phyloP scores from a whole-genome alignment of 1,140 invertebrate genomes.

The Lepidostoma basale region DNA sequence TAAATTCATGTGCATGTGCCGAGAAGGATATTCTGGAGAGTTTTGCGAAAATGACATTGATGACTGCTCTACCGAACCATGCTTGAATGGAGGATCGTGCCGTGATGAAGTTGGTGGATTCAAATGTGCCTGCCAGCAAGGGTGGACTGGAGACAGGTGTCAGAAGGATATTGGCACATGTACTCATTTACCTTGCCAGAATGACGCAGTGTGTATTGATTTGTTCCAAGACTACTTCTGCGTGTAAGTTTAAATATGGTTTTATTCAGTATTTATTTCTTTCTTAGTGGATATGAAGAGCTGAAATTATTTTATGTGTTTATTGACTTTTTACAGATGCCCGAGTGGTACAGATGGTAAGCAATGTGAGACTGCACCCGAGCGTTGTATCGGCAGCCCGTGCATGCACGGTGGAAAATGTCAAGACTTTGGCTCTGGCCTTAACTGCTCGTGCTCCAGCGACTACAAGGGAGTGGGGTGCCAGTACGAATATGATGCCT shows the following conservation, averaged over 20 bases:
- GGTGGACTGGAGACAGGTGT: conserved; percentile 90
- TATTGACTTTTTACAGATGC: conserved; percentile 62
- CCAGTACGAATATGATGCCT: conserved; percentile 93
- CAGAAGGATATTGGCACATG: conserved; percentile 89
- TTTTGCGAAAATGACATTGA: conserved; percentile 84
- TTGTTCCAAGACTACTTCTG: conserved; percentile 96
- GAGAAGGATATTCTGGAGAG: conserved; percentile 85
- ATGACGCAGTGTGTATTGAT: conserved; percentile 91
- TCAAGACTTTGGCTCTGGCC: conserved; percentile 91
- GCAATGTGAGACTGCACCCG: conserved; percentile 92
- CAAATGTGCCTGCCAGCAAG: conserved; percentile 81
- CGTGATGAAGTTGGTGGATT: conserved; percentile 84
- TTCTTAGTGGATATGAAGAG: background rate
- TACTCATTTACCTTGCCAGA: conserved; percentile 84
- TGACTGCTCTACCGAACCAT: conserved; percentile 87
- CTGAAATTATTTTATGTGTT: background rate
- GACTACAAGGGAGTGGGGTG: conserved; percentile 90
- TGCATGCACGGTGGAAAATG: conserved; percentile 95
- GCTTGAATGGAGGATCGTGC: conserved; percentile 88
- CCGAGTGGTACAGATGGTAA: conserved; percentile 93
- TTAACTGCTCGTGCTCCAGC: conserved; percentile 89
- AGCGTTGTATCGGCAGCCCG: conserved; percentile 93
- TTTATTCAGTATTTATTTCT: background rate
- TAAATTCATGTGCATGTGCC: conserved; percentile 87
- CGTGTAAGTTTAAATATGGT: conserved; percentile 69